These are phyloP conservation scores for Drosophila neonasuta DNA, from an alignment of 2,888 invertebrate species.

Conservation along the genomic window DNA sequence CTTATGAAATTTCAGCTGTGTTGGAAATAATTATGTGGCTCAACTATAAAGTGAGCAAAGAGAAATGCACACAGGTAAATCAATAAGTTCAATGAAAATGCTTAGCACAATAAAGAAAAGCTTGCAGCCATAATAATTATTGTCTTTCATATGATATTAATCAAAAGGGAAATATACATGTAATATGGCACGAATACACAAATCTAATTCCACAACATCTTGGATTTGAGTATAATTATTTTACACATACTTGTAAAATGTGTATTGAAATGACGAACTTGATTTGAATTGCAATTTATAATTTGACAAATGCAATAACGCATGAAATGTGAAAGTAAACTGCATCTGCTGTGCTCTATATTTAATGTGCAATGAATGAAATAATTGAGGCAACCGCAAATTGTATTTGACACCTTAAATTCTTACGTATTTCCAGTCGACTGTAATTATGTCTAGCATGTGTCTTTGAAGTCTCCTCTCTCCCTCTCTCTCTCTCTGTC, in stretches of 20 bases:
- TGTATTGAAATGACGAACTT: slow-evolving; percentile 3
- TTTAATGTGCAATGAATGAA: slow-evolving; percentile 14
- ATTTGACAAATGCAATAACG: slow-evolving; percentile 13
- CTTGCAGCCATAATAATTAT: slow-evolving; percentile 5
- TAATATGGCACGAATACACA: neutral
- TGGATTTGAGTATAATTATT: slow-evolving; percentile 1
- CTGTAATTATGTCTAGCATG: slow-evolving; percentile 35
- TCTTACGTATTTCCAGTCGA: neutral
- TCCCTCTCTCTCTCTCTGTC: neutral
- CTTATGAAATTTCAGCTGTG: neutral
- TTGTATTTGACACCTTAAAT: slow-evolving; percentile 44
- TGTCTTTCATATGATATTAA: slow-evolving; percentile 19
- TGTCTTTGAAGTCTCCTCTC: slow-evolving; percentile 6
- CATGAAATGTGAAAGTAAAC: slow-evolving; percentile 33
- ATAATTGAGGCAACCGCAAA: slow-evolving; percentile 48
- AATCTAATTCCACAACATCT: neutral
- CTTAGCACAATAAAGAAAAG: neutral
- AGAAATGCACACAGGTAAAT: neutral
- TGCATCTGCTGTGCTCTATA: slow-evolving; percentile 11
- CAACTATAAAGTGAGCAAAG: neutral
- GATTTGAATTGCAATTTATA: slow-evolving; percentile 14
- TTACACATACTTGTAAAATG: neutral
- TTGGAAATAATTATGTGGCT: neutral
- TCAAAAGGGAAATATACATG: neutral
- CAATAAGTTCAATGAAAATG: neutral